Conservation (phyloP, 2,113 vertebrate species). For the Copsychus sechellarum region DNA sequence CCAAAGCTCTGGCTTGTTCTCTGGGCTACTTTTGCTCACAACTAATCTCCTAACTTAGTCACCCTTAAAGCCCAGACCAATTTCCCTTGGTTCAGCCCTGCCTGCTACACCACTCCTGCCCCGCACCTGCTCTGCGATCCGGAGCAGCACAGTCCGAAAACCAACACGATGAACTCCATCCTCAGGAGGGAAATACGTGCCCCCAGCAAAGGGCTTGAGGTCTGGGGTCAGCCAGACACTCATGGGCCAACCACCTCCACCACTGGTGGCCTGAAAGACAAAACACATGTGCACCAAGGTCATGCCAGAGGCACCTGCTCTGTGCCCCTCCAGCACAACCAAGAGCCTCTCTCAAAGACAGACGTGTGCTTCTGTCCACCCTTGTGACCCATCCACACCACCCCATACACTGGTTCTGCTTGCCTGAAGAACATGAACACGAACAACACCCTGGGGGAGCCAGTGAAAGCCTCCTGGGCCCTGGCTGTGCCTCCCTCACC, state of each 20-base stretch:
- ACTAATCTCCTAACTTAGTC: not conserved
- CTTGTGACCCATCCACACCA: not conserved
- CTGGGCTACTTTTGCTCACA: not conserved
- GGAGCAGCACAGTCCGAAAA: constrained; percentile 84
- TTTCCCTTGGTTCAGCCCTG: not conserved
- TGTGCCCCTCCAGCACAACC: not conserved
- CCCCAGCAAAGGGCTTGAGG: constrained; percentile 89
- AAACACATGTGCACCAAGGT: accelerated
- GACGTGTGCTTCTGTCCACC: accelerated
- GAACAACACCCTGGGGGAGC: not conserved
- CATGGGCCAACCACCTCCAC: constrained; percentile 96
- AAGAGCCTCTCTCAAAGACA: not conserved
- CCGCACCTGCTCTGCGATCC: constrained; percentile 84
- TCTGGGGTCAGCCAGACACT: constrained; percentile 94
- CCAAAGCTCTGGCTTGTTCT: not conserved
- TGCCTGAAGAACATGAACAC: not conserved
- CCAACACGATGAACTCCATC: constrained; percentile 82
- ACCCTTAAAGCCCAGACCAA: not conserved
- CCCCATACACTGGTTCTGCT: not conserved
- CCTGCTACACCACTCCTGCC: not conserved
- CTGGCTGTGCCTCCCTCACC: constrained; percentile 39
- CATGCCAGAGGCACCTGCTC: not conserved
- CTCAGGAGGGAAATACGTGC: constrained; percentile 91
- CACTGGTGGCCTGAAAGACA: constrained; percentile 84
- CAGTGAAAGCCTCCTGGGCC: not conserved